A percentile compares a stretch with the other conserved stretches of the same genome.
Evolutionary conservation across 2,888 invertebrate genomes (phyloP).

Genomic region (Hydrotaea cyrtoneurina): DNA sequence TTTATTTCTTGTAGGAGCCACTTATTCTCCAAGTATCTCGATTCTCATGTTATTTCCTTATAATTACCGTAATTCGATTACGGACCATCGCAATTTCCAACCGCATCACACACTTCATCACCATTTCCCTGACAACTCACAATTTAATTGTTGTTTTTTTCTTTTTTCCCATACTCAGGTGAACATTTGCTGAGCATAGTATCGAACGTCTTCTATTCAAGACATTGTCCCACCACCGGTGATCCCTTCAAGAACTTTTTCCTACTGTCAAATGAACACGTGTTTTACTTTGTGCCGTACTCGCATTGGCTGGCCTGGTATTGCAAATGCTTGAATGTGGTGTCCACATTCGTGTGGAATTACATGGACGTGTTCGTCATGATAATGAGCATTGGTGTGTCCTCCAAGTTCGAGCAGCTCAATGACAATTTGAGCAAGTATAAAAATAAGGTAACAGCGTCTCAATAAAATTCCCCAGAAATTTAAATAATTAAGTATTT

Average conservation of each 20-base stretch:
- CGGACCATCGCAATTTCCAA: no score
- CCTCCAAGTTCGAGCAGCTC: constrained; percentile 85
- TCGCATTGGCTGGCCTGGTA: constrained; percentile 72
- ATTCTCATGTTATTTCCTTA: no score
- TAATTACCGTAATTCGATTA: no score
- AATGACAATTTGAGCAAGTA: constrained; percentile 82
- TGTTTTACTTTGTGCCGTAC: constrained; percentile 74
- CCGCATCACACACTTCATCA: no score
- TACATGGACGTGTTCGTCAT: constrained; percentile 88
- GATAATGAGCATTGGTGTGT: constrained; percentile 86
- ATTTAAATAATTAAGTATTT: not conserved
- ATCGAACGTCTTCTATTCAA: constrained; percentile 73
- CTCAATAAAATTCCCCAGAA: not conserved
- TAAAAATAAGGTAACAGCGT: constrained; percentile 81
- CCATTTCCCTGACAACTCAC: not conserved
- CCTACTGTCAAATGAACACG: constrained; percentile 71
- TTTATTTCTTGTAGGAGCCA: no score
- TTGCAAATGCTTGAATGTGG: constrained; percentile 81
- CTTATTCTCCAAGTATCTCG: no score
- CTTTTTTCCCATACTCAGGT: constrained; percentile 70
- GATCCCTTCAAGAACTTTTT: constrained; percentile 78
- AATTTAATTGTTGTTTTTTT: not conserved
- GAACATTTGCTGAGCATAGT: constrained; percentile 78
- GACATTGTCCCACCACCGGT: constrained; percentile 74
- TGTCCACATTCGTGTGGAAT: constrained; percentile 87